phyloP scores from a whole-genome alignment of 1,140 invertebrate species.

The Chlorops oryzae region DNA sequence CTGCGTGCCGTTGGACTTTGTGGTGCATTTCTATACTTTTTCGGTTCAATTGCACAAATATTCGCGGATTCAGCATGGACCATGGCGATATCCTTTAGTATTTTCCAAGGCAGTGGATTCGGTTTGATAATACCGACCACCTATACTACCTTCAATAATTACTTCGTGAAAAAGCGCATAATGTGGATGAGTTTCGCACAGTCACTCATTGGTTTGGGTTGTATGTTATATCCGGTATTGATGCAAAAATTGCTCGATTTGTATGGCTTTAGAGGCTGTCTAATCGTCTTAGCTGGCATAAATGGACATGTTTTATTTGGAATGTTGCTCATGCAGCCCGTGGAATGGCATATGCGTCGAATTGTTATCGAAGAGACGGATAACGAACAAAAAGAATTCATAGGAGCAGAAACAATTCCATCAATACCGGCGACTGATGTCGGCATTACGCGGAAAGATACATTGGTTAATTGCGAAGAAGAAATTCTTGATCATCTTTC shows the following conservation, averaged over 20 bases:
- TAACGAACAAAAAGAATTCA: too few species aligned
- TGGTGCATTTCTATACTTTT: constrained; percentile 52
- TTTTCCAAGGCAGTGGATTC: constrained; percentile 55
- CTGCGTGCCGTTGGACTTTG: constrained; percentile 54
- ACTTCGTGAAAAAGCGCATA: constrained; percentile 55
- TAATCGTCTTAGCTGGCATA: constrained; percentile 56
- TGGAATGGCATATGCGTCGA: constrained; percentile 62
- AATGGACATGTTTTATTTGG: constrained; percentile 59
- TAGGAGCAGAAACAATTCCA: too few species aligned
- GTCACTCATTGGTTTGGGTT: constrained; percentile 52
- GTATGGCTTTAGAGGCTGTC: constrained; percentile 59
- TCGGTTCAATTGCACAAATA: constrained; percentile 52
- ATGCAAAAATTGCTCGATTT: constrained; percentile 50
- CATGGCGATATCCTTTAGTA: constrained; percentile 53
- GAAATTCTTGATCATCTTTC: constrained; percentile 9
- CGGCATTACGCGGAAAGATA: constrained; percentile 26
- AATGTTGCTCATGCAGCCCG: constrained; percentile 58
- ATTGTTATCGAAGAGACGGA: constrained; percentile 19
- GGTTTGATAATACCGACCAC: constrained; percentile 55
- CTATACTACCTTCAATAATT: constrained; percentile 55
- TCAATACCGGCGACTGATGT: too few species aligned
- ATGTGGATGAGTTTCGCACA: constrained; percentile 57
- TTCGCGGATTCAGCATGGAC: constrained; percentile 52
- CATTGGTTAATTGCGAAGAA: constrained; percentile 25
- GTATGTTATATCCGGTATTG: constrained; percentile 54